These are phyloP conservation scores for Helicoverpa zea DNA, from an alignment of 1,140 invertebrate species.

Conservation along the genomic window DNA sequence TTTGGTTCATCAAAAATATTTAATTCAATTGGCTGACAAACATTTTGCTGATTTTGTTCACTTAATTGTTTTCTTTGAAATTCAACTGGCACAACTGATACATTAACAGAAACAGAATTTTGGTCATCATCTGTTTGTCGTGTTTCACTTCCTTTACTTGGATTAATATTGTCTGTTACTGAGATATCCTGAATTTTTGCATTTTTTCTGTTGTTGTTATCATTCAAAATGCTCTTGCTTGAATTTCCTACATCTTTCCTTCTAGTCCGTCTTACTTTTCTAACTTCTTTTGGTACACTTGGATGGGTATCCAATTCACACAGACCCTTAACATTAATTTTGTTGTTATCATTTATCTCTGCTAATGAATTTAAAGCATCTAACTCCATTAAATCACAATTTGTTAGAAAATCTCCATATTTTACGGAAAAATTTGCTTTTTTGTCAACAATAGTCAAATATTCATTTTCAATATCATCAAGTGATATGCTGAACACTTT, in stretches of 20 bases:
- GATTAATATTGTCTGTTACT: neutral
- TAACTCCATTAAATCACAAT: conserved; percentile 63
- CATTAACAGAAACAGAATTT: conserved; percentile 1
- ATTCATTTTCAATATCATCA: conserved; percentile 79
- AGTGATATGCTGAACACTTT: conserved; percentile 61
- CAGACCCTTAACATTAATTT: neutral
- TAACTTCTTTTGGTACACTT: neutral
- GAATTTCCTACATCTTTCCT: neutral
- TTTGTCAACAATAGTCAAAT: conserved; percentile 66
- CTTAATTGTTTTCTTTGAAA: neutral
- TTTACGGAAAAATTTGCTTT: conserved; percentile 76
- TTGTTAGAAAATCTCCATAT: conserved; percentile 80
- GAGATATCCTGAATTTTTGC: neutral
- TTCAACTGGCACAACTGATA: conserved; percentile 22
- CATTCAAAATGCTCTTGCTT: neutral
- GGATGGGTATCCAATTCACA: neutral
- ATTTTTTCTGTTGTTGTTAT: conserved; percentile 19
- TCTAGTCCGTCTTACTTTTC: neutral
- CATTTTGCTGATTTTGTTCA: neutral
- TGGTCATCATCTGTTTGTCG: neutral
- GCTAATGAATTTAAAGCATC: conserved; percentile 50
- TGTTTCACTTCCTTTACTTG: conserved; percentile 1
- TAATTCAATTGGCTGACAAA: neutral
- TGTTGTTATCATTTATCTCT: conserved; percentile 20
- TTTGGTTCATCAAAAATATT: neutral